Conservation (phyloP, 2,113 vertebrate species). For the Toxostoma redivivum region DNA sequence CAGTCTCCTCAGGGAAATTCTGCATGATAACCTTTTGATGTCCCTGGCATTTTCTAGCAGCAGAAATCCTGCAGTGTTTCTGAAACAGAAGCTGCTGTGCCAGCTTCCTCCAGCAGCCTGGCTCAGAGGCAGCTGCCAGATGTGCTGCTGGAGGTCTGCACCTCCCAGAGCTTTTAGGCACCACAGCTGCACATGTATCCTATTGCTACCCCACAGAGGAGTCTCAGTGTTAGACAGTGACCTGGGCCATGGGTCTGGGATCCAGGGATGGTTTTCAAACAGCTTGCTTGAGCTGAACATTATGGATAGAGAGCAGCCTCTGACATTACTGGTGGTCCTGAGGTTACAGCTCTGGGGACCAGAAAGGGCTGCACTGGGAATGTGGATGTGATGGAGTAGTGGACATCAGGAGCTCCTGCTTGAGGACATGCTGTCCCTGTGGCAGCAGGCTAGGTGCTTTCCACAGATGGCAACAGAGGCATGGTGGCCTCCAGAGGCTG, state of each 20-base stretch:
- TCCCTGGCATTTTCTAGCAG: background rate
- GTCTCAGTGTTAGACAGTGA: background rate
- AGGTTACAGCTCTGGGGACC: background rate
- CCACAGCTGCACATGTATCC: fast-evolving
- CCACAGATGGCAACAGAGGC: background rate
- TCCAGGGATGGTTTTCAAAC: background rate
- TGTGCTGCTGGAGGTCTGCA: background rate
- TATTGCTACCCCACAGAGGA: background rate
- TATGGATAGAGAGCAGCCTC: too few relatives aligned
- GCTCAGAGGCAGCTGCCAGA: background rate
- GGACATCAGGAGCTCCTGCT: background rate
- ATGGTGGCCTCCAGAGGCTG: background rate
- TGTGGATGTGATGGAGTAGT: fast-evolving
- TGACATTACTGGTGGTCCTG: background rate
- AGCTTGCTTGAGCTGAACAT: background rate
- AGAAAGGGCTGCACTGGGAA: background rate
- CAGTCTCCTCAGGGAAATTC: background rate
- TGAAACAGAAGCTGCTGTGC: background rate
- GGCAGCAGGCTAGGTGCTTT: background rate
- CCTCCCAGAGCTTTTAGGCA: background rate
- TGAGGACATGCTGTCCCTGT: background rate
- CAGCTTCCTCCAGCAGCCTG: background rate
- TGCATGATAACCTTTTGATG: background rate
- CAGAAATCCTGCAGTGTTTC: background rate
- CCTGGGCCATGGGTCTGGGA: background rate